Conservation (phyloP, 2,888 invertebrate genomes). For the Rhagium mordax region DNA sequence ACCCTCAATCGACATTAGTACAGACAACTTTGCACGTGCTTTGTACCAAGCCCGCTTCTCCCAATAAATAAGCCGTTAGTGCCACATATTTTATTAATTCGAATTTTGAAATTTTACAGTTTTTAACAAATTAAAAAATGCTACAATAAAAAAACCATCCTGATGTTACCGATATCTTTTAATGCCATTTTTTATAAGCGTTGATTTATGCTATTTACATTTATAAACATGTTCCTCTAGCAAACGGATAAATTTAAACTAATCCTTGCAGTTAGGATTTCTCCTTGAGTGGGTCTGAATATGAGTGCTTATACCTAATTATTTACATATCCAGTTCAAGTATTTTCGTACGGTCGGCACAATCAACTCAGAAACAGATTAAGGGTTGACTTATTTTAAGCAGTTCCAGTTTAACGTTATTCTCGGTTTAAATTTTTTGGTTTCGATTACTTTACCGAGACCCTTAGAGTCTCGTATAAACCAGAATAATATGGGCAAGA, state of each 20-base stretch:
- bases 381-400: no score
- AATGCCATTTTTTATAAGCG: constrained; percentile 34
- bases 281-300: constrained; percentile 29
- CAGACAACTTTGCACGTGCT: no score
- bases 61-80: constrained; percentile 31
- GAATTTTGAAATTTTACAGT: constrained; percentile 46
- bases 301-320: constrained; percentile 28
- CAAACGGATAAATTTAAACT: constrained; percentile 29
- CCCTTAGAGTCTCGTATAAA: no score
- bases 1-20: not conserved
- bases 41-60: no score
- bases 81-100: constrained; percentile 48
- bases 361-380: not conserved
- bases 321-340: constrained; percentile 25
- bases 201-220: constrained; percentile 50
- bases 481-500: no score
- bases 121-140: constrained; percentile 44
- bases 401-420: no score
- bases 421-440: no score
- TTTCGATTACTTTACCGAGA: no score
- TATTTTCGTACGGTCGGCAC: not conserved
- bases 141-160: constrained; percentile 37
- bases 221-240: constrained; percentile 44
- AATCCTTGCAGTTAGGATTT: not conserved
- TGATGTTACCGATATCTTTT: constrained; percentile 42